Evolutionary conservation across 2,888 invertebrate species (phyloP).

Genomic region (Neria commutata): DNA sequence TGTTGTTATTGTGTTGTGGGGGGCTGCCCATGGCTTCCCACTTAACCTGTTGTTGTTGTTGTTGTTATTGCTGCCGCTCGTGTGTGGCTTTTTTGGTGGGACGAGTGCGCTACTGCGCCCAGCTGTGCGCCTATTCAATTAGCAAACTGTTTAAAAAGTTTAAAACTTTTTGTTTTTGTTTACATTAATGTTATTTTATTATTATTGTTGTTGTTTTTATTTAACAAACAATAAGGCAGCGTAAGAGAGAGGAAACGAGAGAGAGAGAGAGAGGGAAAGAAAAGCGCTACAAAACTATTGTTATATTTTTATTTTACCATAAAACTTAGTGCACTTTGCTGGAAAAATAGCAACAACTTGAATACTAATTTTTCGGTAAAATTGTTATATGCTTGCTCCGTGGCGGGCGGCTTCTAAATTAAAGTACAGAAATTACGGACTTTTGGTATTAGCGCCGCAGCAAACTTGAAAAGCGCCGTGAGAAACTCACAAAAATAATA

Average conservation of each 20-base stretch:
- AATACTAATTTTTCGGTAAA: no score
- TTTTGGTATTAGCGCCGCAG: constrained; percentile 17
- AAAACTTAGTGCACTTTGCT: no score
- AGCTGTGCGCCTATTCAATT: constrained; percentile 48
- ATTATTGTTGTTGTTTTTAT: no score
- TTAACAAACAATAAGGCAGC: no score
- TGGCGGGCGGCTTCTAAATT: background rate
- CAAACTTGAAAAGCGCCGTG: background rate
- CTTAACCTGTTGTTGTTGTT: background rate
- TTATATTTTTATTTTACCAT: no score
- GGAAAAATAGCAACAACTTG: no score
- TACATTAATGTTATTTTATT: constrained; percentile 1
- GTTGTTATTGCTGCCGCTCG: background rate
- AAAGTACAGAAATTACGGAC: constrained; percentile 25
- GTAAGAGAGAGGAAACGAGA: no score
- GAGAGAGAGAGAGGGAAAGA: no score
- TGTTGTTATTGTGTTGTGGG: constrained; percentile 8
- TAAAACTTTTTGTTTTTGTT: constrained; percentile 47
- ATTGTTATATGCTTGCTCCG: no score
- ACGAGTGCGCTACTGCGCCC: constrained; percentile 9
- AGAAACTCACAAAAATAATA: no score
- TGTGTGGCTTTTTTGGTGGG: constrained; percentile 16
- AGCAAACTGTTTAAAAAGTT: constrained; percentile 59
- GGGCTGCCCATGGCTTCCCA: no score
- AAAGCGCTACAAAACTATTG: no score